These are phyloP conservation scores for Cephus spinipes DNA, from an alignment of 2,888 invertebrate species.

Conservation along the genomic window DNA sequence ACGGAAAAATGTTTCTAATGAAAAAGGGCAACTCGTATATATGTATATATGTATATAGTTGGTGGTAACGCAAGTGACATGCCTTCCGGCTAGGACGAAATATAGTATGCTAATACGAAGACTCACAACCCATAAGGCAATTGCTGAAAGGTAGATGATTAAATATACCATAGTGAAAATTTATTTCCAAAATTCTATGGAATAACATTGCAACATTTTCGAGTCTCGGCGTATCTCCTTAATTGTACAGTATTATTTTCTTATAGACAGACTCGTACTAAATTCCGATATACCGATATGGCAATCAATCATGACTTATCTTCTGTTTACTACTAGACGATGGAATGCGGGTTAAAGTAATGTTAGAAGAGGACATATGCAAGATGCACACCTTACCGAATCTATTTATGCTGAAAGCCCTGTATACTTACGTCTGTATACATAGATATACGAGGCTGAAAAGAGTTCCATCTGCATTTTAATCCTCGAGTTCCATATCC, in stretches of 20 bases:
- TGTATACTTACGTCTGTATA: not conserved
- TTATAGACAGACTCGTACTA: not conserved
- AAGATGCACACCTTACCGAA: not conserved
- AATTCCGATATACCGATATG: not conserved
- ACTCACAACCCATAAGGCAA: not conserved
- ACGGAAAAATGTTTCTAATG: too few relatives aligned
- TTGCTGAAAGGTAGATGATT: not conserved
- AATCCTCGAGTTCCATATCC: not conserved
- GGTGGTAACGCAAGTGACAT: not conserved
- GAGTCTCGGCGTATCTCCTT: not conserved
- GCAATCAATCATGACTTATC: not conserved
- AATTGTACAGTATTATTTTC: not conserved
- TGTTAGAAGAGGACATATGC: not conserved
- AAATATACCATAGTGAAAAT: not conserved
- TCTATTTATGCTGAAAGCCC: not conserved
- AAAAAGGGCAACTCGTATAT: too few relatives aligned
- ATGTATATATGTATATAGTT: not conserved
- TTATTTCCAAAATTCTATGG: not conserved
- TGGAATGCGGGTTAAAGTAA: not conserved
- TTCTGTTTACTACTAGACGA: not conserved
- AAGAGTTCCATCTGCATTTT: not conserved
- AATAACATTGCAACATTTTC: not conserved
- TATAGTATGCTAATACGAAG: not conserved
- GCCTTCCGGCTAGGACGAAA: not conserved
- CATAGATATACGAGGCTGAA: not conserved